Conservation (phyloP, 2,888 invertebrate genomes). For the Unio delphinus region DNA sequence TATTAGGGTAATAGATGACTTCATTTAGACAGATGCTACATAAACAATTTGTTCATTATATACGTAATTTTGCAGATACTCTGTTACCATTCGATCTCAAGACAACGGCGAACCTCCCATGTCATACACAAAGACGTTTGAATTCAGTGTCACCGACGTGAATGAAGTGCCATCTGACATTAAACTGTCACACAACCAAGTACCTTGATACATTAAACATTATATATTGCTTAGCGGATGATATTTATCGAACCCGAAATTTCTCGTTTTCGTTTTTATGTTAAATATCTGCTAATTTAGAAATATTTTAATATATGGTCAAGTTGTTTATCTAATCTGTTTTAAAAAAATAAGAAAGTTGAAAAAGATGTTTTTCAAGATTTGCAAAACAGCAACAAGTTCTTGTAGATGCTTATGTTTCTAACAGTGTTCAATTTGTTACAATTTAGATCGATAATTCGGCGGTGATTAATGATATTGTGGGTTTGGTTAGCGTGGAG, state of each 20-base stretch:
- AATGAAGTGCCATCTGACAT: slow-evolving; percentile 47
- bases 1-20: too few relatives aligned
- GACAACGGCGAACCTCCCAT: slow-evolving; percentile 36
- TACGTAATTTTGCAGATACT: slow-evolving; percentile 7
- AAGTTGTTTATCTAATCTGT: too few relatives aligned
- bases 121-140: slow-evolving; percentile 33
- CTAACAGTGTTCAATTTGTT: background rate
- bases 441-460: slow-evolving; percentile 32
- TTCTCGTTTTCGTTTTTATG: too few relatives aligned
- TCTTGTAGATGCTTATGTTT: background rate
- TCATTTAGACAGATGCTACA: too few relatives aligned
- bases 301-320: too few relatives aligned
- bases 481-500: slow-evolving; percentile 32
- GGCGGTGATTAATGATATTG: slow-evolving; percentile 28
- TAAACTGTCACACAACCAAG: slow-evolving; percentile 33
- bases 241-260: too few relatives aligned
- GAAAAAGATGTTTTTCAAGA: too few relatives aligned
- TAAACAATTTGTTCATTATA: too few relatives aligned
- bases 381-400: background rate
- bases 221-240: background rate
- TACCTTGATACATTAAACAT: slow-evolving; percentile 7
- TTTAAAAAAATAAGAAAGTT: too few relatives aligned
- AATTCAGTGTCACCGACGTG: slow-evolving; percentile 36
- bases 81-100: slow-evolving; percentile 31
- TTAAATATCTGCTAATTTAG: too few relatives aligned